Base-by-base conservation (phyloP, 2,888 invertebrate genomes). In the Ariolimax columbianus region DNA sequence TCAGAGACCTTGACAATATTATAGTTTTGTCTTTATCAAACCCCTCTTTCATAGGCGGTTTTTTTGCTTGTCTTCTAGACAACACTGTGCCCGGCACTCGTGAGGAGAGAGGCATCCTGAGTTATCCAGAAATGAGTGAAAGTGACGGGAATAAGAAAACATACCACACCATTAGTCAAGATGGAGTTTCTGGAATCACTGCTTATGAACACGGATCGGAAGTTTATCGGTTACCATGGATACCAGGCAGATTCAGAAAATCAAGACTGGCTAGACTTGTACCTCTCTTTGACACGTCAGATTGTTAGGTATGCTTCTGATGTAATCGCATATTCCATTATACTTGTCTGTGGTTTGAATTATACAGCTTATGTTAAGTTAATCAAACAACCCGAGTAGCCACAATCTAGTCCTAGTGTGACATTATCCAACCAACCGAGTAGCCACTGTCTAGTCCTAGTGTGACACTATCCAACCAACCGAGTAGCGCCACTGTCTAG, bases 61-160 rank as follows among this genome's bases (percentile, higher is more conserved):
- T 92, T 2, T 84, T 93, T 11, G 94, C 94, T 9, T 94, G 93
- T 84, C 88, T 94, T 55, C 89, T 94, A 38, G 94, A 94, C 88
- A 94, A 94, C 82, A 91, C 91, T 0, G 87, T 92, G 36, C 80
- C 83, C 38, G 87, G 87, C 23, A 87, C 87, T 0, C 38, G 43
- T 17, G 68, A 80, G n/a, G 86, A 86, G 40, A 63, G 87, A 51
- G 87, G 87, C 9, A 77, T 87, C 30, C 0, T 63, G 9, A 11
- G 1, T 11, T 38, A 78, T 19, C n/a, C 23, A 23, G 78, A 77
- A 11, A 43, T 72, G 7, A 11, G 30, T 14, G 81, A 66, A 14
- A 40, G 36, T 11, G 38, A 40, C 40, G 6, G n/a, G 9, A 38
- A 19, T 43, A 19, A 14, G 40, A 17, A 40, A n/a, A 19, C 14